Evolutionary conservation across 2,113 vertebrate species (phyloP), one percentile per base, ranked within the genome.

Genomic region (Microtus pennsylvanicus): DNA sequence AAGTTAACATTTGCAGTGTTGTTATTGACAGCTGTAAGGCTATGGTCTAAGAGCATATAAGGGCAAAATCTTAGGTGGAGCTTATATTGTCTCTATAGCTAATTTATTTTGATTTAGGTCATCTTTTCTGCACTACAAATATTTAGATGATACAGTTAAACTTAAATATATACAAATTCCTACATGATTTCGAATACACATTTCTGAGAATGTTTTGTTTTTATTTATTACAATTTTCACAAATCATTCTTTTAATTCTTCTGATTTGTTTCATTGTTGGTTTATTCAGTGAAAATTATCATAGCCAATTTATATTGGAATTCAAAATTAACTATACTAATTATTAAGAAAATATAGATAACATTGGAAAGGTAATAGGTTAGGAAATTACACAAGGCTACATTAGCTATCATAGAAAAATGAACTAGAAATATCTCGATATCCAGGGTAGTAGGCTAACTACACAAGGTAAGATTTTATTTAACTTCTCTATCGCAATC

Each of bases 241-340:
- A 47, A 63, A 67, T 75, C 74, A 91, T 35, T 72, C 30, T 95
- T 50, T 75, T 74, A 3, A 22, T 95, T 38, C 72, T n/a, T 92
- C 77, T 76, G 58, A 33, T 89, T 52, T 52, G 97, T 97, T 76
- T 93, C 63, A 94, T 95, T 93, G 90, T 95, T 96, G 38, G 97
- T 63, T 58, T 85, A 81, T 95, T 91, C 1, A 1, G 0, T 9
- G 7, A 72, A 58, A 77, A 87, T 94, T 94, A 91, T 47, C 47
- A 85, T 94, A 95, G 45, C 42, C 2, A 52, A 50, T 95, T 97
- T 78, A 90, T 10, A 85, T 87, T 63, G 83, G 28, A 93, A 94
- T 86, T 75, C 21, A 96, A 96, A 65, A 7, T 30, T 97, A 95
- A 95, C 74, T 96, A 30, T 52, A 96, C 24, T 47, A 55, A 76